Base-by-base conservation (phyloP, 2,888 invertebrate genomes). In the Trimorus sp. region DNA sequence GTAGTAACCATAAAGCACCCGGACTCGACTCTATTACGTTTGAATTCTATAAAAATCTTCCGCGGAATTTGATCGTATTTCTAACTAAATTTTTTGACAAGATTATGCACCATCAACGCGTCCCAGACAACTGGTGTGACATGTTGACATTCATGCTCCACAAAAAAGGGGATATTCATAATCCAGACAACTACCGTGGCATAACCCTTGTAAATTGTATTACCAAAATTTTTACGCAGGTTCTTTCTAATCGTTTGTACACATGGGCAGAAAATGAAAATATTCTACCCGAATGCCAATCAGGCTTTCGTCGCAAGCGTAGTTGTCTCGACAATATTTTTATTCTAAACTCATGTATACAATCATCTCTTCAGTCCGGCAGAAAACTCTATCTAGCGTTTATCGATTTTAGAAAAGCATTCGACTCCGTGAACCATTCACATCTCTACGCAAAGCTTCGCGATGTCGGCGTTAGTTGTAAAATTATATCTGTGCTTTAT, bases 131-230 rank as follows among this genome's bases (percentile, higher is more conserved):
- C 4, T 54, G 56, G 56, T 12, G 56, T 1, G 56, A 56, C 12
- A 37, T 56, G 56, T 37, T 56, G 12, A 40, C 42, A 9, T 56
- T 45, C 26, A 68, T 68, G 68, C 12, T 68, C 0, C 45, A 68
- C 56, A 68, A 68, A 12, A 56, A 40, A 42, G 68, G 68, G 1
- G 54, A 53, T 37, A 14, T 7, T 37, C n/a, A 40, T 5, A 45
- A 16, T 8, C 68, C 56, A 14, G 54, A 54, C n/a, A 68, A 68
- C 45, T 68, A 68, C 15, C 14, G 68, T 7, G 26, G 54, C 38
- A 68, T 68, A 14, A 14, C 68, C 8, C 38, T 68, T 9, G 14
- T 68, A 7, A 68, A 68, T 11, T 42, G 68, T 16, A 40, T 54
- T 14, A 16, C n/a, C 2, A 68, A 68, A 37, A 11, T 56, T 11